phyloP scores from a whole-genome alignment of 2,113 vertebrate species.

The Anoura caudifer region DNA sequence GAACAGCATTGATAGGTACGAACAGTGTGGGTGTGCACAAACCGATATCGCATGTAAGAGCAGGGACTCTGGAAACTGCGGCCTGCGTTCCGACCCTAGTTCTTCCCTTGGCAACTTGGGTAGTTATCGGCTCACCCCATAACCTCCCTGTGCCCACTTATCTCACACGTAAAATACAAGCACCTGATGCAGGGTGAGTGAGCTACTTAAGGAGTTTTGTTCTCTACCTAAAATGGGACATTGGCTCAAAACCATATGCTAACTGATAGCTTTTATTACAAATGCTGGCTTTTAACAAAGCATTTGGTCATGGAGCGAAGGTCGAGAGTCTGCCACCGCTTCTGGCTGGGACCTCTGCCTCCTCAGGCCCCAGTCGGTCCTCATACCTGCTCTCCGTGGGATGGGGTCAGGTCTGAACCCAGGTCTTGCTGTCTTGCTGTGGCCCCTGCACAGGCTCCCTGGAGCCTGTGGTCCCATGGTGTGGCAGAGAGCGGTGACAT shows the following conservation, averaged over 20 bases:
- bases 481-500: not conserved
- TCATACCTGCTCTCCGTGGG: rapidly evolving
- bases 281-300: not conserved
- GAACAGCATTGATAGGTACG: not conserved
- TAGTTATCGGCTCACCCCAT: not conserved
- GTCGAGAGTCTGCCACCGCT: not conserved
- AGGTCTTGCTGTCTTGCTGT: not conserved
- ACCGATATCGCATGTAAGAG: not conserved
- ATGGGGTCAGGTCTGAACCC: too few relatives aligned
- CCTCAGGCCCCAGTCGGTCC: not conserved
- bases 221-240: not conserved
- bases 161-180: not conserved
- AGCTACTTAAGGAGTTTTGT: not conserved
- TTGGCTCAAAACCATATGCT: not conserved
- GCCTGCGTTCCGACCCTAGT: not conserved
- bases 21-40: too few relatives aligned
- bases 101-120: not conserved
- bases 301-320: not conserved
- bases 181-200: not conserved
- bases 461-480: not conserved
- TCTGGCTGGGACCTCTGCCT: not conserved
- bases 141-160: not conserved
- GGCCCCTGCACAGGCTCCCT: not conserved
- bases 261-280: not conserved
- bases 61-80: not conserved